Percentiles rank a stretch among this genome's conserved stretches.
These are phyloP conservation scores for Zosterops hypoxanthus DNA, from an alignment of 2,113 vertebrate species.

Conservation along the genomic window DNA sequence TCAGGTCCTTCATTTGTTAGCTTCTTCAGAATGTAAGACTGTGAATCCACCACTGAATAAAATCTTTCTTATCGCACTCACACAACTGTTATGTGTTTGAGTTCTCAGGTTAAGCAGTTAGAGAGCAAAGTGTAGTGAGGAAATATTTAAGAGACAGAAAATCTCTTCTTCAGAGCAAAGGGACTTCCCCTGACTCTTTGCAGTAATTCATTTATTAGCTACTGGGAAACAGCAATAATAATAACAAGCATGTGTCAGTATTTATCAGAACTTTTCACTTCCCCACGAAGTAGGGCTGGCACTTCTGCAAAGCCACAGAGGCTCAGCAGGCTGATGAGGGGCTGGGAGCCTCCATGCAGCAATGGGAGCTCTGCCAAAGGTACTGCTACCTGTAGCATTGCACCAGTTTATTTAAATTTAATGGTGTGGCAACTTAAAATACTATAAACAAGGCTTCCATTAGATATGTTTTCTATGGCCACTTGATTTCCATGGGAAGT, in stretches of 20 bases:
- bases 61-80: neutral
- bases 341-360: accelerated
- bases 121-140: neutral
- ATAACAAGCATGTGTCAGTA: neutral
- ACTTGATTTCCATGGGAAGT: neutral
- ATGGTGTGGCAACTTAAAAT: neutral
- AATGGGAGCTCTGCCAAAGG: neutral
- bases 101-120: neutral
- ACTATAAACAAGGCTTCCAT: neutral
- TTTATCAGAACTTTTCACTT: neutral
- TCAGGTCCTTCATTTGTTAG: neutral
- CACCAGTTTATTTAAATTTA: neutral
- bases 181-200: neutral
- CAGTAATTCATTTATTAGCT: neutral
- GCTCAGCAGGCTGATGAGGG: neutral
- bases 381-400: neutral
- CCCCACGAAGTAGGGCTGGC: neutral
- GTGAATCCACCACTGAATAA: neutral
- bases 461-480: neutral
- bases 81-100: accelerated
- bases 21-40: neutral
- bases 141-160: neutral
- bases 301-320: neutral
- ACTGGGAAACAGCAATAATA: neutral
- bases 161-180: neutral